Base-by-base conservation (phyloP, 1,140 invertebrate species). In the Calliphora vicina region DNA sequence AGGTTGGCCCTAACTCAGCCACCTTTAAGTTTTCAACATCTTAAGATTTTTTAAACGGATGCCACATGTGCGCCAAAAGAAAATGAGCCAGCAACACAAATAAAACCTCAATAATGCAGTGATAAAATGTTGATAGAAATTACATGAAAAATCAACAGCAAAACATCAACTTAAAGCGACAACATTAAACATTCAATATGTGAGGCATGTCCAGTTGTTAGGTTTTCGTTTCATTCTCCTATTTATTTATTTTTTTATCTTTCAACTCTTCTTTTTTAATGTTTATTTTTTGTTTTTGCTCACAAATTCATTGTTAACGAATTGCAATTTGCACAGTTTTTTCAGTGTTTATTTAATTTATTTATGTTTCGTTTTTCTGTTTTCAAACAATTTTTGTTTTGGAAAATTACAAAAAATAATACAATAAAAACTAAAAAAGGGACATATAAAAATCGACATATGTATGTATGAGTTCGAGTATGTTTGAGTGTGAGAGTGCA, bases 271-370 rank as follows among this genome's bases (percentile, higher is more conserved):
- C 25, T 67, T 67, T 67, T 67, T 23, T 67, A 23, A 23, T 67
- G 61, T 67, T 61, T 61, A 35, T 35, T 35, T 6, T 35, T 35
- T 35, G 35, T 35, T 67, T 67, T 67, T 2, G 61, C 35, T 43
- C n/a, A 23, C 74, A 78, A 78, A 25, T 78, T 25, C 74, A 78
- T 78, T 78, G 74, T 78, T 78, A 78, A 78, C 74, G 74, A 78
- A 78, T 76, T 35, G 73, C 73, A 76, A 76, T 78, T 78, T 78
- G 74, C 74, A 78, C 74, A 43, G 74, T 78, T 78, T 35, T 78
- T 78, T 43, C 42, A 23, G 74, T 78, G 74, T 78, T 78, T 78
- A 78, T 78, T 78, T 78, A 78, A 78, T 78, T 78, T 78, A 78
- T 78, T 78, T 78, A 23, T 78, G 29, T 78, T 78, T 43, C 20